A percentile compares a stretch with the other conserved stretches of the same genome.
These are phyloP conservation scores for Cephus sareptanus DNA, from an alignment of 2,888 invertebrate genomes.

Conservation along the genomic window DNA sequence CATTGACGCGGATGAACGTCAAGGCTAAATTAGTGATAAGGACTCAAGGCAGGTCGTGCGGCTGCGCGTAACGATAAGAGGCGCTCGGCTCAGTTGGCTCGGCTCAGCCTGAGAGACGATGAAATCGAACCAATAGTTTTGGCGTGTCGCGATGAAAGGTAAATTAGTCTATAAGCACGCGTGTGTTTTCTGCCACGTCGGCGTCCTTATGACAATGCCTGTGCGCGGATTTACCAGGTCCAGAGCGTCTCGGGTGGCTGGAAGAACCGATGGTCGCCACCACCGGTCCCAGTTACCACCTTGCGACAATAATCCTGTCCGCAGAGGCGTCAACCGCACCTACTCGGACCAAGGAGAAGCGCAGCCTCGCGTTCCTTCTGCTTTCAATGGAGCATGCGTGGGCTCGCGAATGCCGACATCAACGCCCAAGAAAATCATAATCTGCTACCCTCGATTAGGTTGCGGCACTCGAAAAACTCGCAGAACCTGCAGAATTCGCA, in stretches of 20 bases:
- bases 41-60: slow-evolving; percentile 27
- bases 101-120: neutral
- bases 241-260: slow-evolving; percentile 27
- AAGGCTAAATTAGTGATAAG: slow-evolving; percentile 1
- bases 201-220: slow-evolving; percentile 41
- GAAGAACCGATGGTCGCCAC: neutral
- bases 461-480: too few relatives aligned
- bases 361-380: neutral
- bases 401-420: neutral
- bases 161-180: slow-evolving; percentile 28
- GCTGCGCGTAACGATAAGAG: slow-evolving; percentile 37
- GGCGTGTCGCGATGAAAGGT: slow-evolving; percentile 23
- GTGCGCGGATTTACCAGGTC: slow-evolving; percentile 45
- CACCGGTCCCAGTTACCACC: too few relatives aligned
- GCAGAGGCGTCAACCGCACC: too few relatives aligned
- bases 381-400: neutral
- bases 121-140: neutral
- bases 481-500: too few relatives aligned
- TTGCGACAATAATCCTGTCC: too few relatives aligned
- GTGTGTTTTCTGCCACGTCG: neutral
- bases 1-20: too few relatives aligned
- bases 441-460: too few relatives aligned
- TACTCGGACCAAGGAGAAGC: neutral
- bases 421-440: too few relatives aligned
- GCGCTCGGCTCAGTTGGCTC: slow-evolving; percentile 4